phyloP scores from a whole-genome alignment of 2,888 invertebrate species.

The Loripinus fragilis region DNA sequence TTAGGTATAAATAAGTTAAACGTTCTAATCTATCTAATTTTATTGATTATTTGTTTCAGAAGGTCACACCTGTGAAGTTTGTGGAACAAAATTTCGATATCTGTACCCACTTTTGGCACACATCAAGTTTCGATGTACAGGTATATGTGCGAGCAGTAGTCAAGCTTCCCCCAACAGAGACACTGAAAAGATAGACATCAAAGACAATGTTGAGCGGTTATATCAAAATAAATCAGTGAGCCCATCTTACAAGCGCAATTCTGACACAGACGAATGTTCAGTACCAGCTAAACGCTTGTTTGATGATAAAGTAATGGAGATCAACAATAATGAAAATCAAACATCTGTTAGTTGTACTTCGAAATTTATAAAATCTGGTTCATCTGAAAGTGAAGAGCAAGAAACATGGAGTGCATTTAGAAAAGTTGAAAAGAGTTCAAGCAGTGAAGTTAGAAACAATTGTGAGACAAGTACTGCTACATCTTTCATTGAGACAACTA shows the following conservation, averaged over 20 bases:
- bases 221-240: background rate
- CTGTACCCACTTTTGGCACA: slow-evolving; percentile 79
- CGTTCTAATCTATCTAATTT: too few species aligned
- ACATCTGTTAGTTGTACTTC: too few species aligned
- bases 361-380: background rate
- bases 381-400: slow-evolving; percentile 1
- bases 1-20: too few species aligned
- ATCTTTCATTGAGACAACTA: background rate
- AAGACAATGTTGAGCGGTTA: background rate
- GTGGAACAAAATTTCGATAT: slow-evolving; percentile 77
- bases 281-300: slow-evolving; percentile 27
- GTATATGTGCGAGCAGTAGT: background rate
- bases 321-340: slow-evolving; percentile 35
- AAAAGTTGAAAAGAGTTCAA: slow-evolving; percentile 71
- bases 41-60: too few species aligned
- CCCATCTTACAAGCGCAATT: slow-evolving; percentile 19
- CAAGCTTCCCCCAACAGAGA: background rate
- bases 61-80: slow-evolving; percentile 64
- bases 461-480: background rate
- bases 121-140: slow-evolving; percentile 76
- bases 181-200: background rate
- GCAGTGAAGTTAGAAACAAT: background rate
- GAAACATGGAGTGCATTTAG: slow-evolving; percentile 75
- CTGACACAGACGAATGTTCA: slow-evolving; percentile 7
- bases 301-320: slow-evolving; percentile 31